Conservation (phyloP, 2,888 invertebrate species). For the Pilophorus perplexus region DNA sequence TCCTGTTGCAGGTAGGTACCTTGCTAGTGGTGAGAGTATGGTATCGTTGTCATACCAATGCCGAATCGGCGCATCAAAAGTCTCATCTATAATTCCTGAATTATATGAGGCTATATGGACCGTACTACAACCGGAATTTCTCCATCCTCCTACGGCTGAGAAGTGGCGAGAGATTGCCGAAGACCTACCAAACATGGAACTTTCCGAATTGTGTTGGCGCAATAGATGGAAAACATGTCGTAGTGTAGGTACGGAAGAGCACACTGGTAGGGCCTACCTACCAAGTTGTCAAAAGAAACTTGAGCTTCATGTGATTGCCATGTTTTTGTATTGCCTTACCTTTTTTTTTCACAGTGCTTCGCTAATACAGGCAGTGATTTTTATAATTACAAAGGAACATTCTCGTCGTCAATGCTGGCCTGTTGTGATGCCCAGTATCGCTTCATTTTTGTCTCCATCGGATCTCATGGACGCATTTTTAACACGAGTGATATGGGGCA, state of each 20-base stretch:
- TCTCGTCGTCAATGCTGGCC: slow-evolving; percentile 13
- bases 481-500: not conserved
- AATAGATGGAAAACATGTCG: slow-evolving; percentile 5
- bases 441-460: slow-evolving; percentile 6
- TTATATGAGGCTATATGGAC: not conserved
- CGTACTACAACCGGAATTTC: slow-evolving; percentile 4
- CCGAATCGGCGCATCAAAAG: slow-evolving; percentile 3
- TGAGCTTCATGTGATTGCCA: not conserved
- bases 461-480: slow-evolving; percentile 4
- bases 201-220: slow-evolving; percentile 20
- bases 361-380: slow-evolving; percentile 12
- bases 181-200: slow-evolving; percentile 3
- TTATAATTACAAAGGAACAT: slow-evolving; percentile 9
- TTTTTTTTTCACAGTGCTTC: slow-evolving; percentile 24
- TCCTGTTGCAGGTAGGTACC: slow-evolving; percentile 9
- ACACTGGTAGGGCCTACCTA: slow-evolving; percentile 2
- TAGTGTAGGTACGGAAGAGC: slow-evolving; percentile 2
- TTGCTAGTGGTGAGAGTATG: slow-evolving; percentile 5
- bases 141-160: slow-evolving; percentile 16
- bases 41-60: not conserved
- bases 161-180: slow-evolving; percentile 12
- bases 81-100: not conserved
- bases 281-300: not conserved
- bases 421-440: slow-evolving; percentile 6
- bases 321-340: slow-evolving; percentile 8